Evolutionary conservation across 2,113 vertebrate genomes (phyloP).

Genomic region (Pelecanoides urinatrix): DNA sequence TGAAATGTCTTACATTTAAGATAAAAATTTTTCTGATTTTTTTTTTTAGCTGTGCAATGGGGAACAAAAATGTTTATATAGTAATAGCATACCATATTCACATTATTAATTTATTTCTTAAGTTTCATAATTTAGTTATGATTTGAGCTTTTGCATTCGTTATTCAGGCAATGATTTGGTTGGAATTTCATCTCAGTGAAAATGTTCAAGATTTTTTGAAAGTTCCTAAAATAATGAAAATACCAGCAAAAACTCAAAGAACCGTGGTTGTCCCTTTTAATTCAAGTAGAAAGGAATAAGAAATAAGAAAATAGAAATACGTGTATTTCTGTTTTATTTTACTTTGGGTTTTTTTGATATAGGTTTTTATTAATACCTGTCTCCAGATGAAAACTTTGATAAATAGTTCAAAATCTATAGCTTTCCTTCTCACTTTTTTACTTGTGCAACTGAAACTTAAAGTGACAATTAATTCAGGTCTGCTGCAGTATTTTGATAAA

Average conservation of each 20-base stretch:
- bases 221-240: neutral
- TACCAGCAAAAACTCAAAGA: neutral
- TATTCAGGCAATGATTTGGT: neutral
- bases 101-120: neutral
- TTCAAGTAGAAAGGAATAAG: neutral
- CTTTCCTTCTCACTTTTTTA: neutral
- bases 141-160: neutral
- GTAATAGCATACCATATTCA: neutral
- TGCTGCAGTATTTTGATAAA: neutral
- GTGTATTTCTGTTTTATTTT: neutral
- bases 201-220: neutral
- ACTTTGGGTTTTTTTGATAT: fast-evolving
- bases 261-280: neutral
- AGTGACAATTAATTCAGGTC: neutral
- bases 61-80: neutral
- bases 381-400: neutral
- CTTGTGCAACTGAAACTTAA: neutral
- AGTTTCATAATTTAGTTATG: neutral
- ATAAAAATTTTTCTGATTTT: neutral
- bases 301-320: neutral
- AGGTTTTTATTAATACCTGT: neutral
- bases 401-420: neutral
- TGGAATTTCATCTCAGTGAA: neutral
- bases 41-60: neutral
- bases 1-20: neutral